These are phyloP conservation scores for Ceryle rudis DNA, from an alignment of 2,797 vertebrate species.

Conservation along the genomic window DNA sequence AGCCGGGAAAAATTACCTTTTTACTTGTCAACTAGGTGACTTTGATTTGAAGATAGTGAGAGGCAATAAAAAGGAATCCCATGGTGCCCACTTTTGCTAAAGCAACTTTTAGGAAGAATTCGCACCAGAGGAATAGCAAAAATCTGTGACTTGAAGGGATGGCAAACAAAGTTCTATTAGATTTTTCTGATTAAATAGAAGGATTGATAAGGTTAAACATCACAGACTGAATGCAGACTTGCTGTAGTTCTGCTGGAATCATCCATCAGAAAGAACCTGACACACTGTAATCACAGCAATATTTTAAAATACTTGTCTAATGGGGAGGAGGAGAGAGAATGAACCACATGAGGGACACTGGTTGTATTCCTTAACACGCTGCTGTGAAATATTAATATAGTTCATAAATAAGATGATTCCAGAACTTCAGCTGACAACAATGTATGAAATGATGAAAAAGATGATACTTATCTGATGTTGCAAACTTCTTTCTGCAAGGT, in stretches of 20 bases:
- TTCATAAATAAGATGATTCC: not conserved
- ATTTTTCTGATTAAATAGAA: not conserved
- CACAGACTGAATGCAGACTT: not conserved
- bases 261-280: not conserved
- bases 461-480: not conserved
- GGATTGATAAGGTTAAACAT: not conserved
- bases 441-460: not conserved
- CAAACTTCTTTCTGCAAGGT: not conserved
- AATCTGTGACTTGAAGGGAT: not conserved
- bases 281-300: not conserved
- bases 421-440: not conserved
- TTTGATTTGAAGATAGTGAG: not conserved
- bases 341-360: not conserved
- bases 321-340: not conserved
- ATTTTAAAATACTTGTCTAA: not conserved
- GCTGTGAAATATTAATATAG: not conserved
- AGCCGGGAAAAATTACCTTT: not conserved
- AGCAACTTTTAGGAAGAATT: not conserved
- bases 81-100: not conserved
- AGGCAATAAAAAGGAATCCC: not conserved
- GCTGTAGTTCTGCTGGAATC: not conserved
- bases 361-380: not conserved
- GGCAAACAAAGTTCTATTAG: not conserved
- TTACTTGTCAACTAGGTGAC: not conserved
- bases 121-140: not conserved